These are phyloP conservation scores for Apeltes quadracus DNA, from an alignment of 2,113 vertebrate species.

Conservation along the genomic window DNA sequence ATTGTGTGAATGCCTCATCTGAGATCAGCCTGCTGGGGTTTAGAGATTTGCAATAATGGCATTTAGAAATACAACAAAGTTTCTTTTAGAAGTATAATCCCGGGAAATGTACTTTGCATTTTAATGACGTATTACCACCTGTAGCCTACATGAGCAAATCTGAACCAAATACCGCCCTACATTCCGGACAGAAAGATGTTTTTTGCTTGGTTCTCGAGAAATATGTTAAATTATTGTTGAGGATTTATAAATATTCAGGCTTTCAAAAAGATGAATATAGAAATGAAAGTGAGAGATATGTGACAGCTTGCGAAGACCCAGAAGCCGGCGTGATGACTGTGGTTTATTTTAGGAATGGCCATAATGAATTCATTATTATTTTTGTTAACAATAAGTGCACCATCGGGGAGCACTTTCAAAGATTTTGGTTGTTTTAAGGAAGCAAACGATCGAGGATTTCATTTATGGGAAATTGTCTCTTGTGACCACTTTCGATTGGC, in stretches of 20 bases:
- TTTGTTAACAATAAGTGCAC: conserved; percentile 47
- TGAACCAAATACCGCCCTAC: background rate
- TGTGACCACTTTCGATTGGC: conserved; percentile 25
- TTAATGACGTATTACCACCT: background rate
- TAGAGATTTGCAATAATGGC: conserved; percentile 34
- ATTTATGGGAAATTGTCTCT: background rate
- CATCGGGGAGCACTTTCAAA: conserved; percentile 31
- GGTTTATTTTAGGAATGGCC: conserved; percentile 31
- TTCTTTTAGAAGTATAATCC: background rate
- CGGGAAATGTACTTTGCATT: background rate
- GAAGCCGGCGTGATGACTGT: conserved; percentile 12
- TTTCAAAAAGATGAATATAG: conserved; percentile 46
- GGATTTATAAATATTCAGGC: background rate
- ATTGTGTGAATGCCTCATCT: conserved; percentile 53
- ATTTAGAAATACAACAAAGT: background rate
- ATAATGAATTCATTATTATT: too few species aligned
- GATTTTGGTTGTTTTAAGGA: conserved; percentile 5
- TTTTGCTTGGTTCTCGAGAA: conserved; percentile 11
- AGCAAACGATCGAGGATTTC: background rate
- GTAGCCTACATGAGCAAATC: background rate
- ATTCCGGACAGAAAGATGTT: conserved; percentile 2
- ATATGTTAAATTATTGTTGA: conserved; percentile 14
- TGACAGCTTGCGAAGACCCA: conserved; percentile 31
- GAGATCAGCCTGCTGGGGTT: conserved; percentile 8
- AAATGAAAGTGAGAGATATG: conserved; percentile 32